Evolutionary conservation across 2,888 invertebrate species (phyloP).

Genomic region (Lordiphosa andalusiaca): DNA sequence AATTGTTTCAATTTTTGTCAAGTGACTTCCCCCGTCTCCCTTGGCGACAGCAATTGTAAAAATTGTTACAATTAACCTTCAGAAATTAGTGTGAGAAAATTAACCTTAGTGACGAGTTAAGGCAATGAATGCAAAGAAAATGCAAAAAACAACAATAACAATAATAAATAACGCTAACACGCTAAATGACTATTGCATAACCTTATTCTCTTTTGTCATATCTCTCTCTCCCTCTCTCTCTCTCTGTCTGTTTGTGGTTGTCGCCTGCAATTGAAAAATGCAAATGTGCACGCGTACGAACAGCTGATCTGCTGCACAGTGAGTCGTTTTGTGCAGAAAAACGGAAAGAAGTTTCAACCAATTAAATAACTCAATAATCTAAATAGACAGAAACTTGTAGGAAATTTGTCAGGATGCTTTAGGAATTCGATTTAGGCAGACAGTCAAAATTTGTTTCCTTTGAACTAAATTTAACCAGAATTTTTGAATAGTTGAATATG

Average conservation of each 20-base stretch:
- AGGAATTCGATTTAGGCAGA: too few relatives aligned
- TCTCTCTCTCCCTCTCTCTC: conserved; percentile 17
- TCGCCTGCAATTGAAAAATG: conserved; percentile 54
- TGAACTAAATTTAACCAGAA: too few relatives aligned
- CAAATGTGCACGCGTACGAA: conserved; percentile 48
- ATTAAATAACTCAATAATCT: too few relatives aligned
- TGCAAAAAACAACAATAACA: conserved; percentile 30
- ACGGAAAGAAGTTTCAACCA: too few relatives aligned
- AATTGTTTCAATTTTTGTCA: neutral
- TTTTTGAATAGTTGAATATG: too few relatives aligned
- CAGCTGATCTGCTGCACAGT: conserved; percentile 53
- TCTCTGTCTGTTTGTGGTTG: neutral
- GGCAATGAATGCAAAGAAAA: conserved; percentile 40
- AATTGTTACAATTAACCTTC: conserved; percentile 63
- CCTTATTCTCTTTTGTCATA: conserved; percentile 17
- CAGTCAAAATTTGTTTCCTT: too few relatives aligned
- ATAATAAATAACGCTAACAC: conserved; percentile 52
- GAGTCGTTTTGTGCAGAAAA: too few relatives aligned
- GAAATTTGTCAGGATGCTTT: too few relatives aligned
- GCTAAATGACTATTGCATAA: conserved; percentile 66
- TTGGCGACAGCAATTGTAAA: conserved; percentile 3
- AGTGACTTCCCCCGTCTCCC: neutral
- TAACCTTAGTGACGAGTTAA: conserved; percentile 64
- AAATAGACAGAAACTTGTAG: too few relatives aligned
- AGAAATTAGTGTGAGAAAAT: conserved; percentile 64